Evolutionary conservation across 2,113 vertebrate genomes (phyloP), one percentile per base, ranked within the genome.

Genomic region (Otocyon megalotis): DNA sequence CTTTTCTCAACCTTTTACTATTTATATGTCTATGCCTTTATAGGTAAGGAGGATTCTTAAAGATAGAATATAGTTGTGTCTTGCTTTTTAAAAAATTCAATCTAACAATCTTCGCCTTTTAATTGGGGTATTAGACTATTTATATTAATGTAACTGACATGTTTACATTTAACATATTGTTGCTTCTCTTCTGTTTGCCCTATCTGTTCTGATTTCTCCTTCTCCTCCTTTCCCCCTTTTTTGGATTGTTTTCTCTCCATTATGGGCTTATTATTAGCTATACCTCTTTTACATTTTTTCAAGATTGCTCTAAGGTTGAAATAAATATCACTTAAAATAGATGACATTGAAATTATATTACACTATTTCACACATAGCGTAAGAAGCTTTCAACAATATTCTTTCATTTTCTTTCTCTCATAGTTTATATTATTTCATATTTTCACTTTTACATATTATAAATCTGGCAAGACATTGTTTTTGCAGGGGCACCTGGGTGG

Each of bases 331-430:
- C 22, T 90, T 74, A 30, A 9, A 69, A n/a, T 3, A 62, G 28
- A 69, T 9, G 65, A 37, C 20, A 37, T 20, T 92, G n/a, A 88
- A 88, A 71, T 76, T 20, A 50, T 79, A 20, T 88, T 86, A 60
- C 1, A 50, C 16, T 24, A 93, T 90, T 63, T 84, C 19, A 90
- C 3, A 17, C 9, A 32, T 22, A 53, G 32, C 83, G 0, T 94
- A 92, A 72, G 43, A 71, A 56, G 20, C 9, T 81, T 94, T 85
- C 13, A 94, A 96, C 12, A 65, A 43, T 89, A 58, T 88, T 67
- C 20, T 48, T 95, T 79, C 4, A 60, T 94, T 85, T 92, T 16
- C 8, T 91, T 4, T 83, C 50, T 74, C 10, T 12, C 10, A 65
- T 26, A 87, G 24, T 56, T 63, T 72, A 26, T 69, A 86, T 28